A percentile compares a stretch with the other conserved stretches of the same genome.
These are phyloP conservation scores for Chiroxiphia lanceolata DNA, from an alignment of 2,797 vertebrate genomes.

Conservation along the genomic window DNA sequence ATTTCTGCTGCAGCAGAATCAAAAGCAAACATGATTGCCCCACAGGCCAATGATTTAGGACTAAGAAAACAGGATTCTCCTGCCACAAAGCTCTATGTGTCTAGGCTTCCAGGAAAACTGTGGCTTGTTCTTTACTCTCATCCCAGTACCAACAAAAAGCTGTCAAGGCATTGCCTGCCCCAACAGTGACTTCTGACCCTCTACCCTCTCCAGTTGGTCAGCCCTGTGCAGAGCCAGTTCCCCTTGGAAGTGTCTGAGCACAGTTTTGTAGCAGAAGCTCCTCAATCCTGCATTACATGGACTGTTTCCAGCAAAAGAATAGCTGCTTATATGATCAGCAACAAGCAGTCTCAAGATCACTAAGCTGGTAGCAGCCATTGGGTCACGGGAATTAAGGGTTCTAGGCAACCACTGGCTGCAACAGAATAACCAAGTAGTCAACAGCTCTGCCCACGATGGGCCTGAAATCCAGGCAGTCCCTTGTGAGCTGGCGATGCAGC, in stretches of 20 bases:
- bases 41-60: not conserved
- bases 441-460: not conserved
- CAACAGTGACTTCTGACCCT: not conserved
- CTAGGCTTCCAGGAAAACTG: not conserved
- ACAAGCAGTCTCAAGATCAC: not conserved
- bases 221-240: not conserved
- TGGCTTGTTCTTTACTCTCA: not conserved
- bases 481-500: not conserved
- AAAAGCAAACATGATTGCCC: not conserved
- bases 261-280: not conserved
- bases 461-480: not conserved
- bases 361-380: not conserved
- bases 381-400: not conserved
- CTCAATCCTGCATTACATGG: not conserved
- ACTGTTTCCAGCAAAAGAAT: not conserved
- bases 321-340: not conserved
- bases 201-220: not conserved
- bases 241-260: not conserved
- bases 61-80: not conserved
- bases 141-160: not conserved
- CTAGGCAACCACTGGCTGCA: not conserved
- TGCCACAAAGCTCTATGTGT: not conserved
- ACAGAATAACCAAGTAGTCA: not conserved
- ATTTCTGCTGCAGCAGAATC: not conserved
- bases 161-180: not conserved